Evolutionary conservation across 2,797 vertebrate species (phyloP), one percentile per base, ranked within the genome.

Genomic region (Scolopax bukidnonensis): DNA sequence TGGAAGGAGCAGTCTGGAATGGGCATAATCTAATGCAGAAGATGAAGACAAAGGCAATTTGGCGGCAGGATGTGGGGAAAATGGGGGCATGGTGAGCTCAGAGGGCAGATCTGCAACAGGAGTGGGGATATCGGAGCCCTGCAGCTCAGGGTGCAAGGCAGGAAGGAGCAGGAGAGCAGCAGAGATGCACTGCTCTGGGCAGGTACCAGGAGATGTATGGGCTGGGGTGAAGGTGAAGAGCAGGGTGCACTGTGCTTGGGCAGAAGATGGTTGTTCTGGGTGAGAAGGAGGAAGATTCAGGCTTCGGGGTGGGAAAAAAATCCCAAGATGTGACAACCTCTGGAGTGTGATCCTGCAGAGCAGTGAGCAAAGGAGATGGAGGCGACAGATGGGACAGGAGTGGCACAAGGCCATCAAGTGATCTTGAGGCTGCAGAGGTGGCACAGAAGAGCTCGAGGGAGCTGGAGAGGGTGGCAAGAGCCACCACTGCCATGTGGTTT

Each of bases 1-100:
- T 92, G 90, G 80, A 94, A 96, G 89, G 89, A 96, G 81, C 75
- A 63, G 80, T 28, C 84, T 94, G 90, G 33, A 84, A 94, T 86
- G 92, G 95, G 84, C 96, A 96, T 94, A 81, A 84, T 87, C 79
- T 93, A 92, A 92, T 88, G 76, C 91, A 94, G 92, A 90, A 90
- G 89, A 86, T 79, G 80, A 86, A 91, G 96, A 94, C 93, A 95
- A 89, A 96, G 47, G 91, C 85, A 27, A 90, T 78, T 84, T 38
- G 85, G 54, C 95, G 87, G 84, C 92, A 93, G 89, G 95, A 85
- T 92, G 91, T 89, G 84, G 88, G 60, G 82, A 6, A 73, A 78
- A 65, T 0, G 0, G 14, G 84, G 71, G 80, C 75, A 93, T 8
- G 38, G 32, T 5, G 19, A 76, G 87, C 75, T 75, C 68, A 15